Evolutionary conservation across 2,888 invertebrate species (phyloP).

Genomic region (Drosophila leonis): DNA sequence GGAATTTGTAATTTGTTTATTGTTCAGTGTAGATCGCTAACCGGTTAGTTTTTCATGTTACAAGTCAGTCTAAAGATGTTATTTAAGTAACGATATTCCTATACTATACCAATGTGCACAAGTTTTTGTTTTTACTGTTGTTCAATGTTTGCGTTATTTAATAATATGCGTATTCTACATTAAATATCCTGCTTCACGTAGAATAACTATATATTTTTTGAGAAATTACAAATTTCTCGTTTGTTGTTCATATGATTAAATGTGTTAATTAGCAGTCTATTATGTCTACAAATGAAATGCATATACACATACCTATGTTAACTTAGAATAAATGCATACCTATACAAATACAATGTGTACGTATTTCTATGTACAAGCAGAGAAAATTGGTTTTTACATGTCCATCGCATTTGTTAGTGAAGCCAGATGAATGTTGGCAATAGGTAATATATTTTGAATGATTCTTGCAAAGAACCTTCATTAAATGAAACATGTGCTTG

Average conservation of each 20-base stretch:
- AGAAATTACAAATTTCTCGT: constrained; percentile 58
- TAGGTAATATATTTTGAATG: constrained; percentile 41
- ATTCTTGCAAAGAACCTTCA: constrained; percentile 55
- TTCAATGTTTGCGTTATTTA: constrained; percentile 37
- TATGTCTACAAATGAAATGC: constrained; percentile 27
- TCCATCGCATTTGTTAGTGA: constrained; percentile 57
- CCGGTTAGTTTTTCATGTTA: constrained; percentile 29
- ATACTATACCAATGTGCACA: constrained; percentile 44
- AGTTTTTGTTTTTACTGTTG: constrained; percentile 42
- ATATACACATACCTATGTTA: constrained; percentile 36
- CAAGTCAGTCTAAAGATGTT: constrained; percentile 28
- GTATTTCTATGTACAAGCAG: constrained; percentile 23
- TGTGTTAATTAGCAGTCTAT: constrained; percentile 61
- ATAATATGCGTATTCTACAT: constrained; percentile 33
- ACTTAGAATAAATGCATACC: constrained; percentile 34
- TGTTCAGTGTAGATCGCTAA: constrained; percentile 30
- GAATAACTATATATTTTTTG: constrained; percentile 44
- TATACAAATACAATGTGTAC: constrained; percentile 19
- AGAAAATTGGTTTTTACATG: constrained; percentile 42
- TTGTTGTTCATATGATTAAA: constrained; percentile 66
- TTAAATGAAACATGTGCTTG: constrained; percentile 57
- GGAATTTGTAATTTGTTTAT: constrained; percentile 35
- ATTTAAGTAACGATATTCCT: constrained; percentile 28
- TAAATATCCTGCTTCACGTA: constrained; percentile 23
- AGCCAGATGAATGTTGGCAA: constrained; percentile 41